Evolutionary conservation across 2,113 vertebrate genomes (phyloP).

Genomic region (Cervus canadensis): DNA sequence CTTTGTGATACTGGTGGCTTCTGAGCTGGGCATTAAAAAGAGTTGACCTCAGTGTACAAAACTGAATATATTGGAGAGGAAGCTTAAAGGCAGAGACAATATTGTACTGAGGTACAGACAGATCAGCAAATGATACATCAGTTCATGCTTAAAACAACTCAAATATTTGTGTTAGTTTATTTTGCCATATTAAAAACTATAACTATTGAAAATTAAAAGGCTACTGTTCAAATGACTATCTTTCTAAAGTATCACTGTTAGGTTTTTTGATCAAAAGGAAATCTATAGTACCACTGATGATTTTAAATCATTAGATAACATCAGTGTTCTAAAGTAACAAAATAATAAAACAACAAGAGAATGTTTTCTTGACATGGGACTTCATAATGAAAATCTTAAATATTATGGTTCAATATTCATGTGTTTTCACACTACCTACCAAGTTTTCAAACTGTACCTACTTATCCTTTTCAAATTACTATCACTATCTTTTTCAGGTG

Average conservation of each 20-base stretch:
- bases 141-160: background rate
- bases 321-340: background rate
- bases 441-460: constrained; percentile 35
- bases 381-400: constrained; percentile 52
- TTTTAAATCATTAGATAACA: constrained; percentile 46
- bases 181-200: background rate
- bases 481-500: constrained; percentile 12
- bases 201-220: background rate
- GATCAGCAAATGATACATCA: background rate
- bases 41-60: background rate
- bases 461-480: constrained; percentile 13
- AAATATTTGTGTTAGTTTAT: constrained; percentile 3
- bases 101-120: background rate
- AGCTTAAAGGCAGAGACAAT: background rate
- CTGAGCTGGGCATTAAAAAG: background rate
- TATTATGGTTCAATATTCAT: constrained; percentile 10
- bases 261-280: constrained; percentile 16
- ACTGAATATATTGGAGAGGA: background rate
- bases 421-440: constrained; percentile 33
- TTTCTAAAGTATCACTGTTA: background rate
- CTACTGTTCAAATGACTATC: background rate
- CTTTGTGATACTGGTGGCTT: background rate
- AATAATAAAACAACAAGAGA: constrained; percentile 38
- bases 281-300: background rate
- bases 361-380: constrained; percentile 10